phyloP scores from a whole-genome alignment of 2,797 vertebrate species.

The Erethizon dorsatum region DNA sequence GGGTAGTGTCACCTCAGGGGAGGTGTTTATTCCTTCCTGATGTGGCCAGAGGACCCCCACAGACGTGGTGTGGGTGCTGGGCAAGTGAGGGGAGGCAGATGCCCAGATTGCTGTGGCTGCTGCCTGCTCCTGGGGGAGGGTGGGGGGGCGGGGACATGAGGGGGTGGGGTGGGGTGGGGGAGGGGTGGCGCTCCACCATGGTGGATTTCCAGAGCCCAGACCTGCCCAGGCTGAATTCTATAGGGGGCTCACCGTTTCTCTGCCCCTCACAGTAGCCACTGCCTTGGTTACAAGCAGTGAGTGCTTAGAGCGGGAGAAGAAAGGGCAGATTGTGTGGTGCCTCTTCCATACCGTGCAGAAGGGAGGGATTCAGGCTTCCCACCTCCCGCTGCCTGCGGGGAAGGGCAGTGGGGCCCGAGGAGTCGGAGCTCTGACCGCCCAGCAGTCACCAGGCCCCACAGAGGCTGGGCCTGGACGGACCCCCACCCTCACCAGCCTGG shows the following conservation, averaged over 20 bases:
- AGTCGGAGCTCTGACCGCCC: neutral
- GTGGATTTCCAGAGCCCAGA: neutral
- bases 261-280: neutral
- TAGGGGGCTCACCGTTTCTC: neutral
- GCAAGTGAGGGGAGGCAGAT: neutral
- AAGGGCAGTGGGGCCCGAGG: neutral
- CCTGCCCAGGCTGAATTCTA: neutral
- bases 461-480: neutral
- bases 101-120: neutral
- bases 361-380: no score
- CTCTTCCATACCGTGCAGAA: neutral
- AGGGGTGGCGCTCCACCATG: rapidly evolving
- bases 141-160: neutral
- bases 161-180: neutral
- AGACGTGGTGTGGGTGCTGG: neutral
- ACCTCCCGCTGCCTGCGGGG: neutral
- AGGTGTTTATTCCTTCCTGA: neutral
- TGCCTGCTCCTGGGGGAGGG: neutral
- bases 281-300: neutral
- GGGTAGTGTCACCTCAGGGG: neutral
- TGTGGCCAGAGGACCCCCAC: neutral
- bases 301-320: neutral
- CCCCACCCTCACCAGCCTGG: neutral
- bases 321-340: neutral
- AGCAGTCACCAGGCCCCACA: neutral